These are phyloP conservation scores for Sycophila texana DNA, from an alignment of 2,888 invertebrate species.

Conservation along the genomic window DNA sequence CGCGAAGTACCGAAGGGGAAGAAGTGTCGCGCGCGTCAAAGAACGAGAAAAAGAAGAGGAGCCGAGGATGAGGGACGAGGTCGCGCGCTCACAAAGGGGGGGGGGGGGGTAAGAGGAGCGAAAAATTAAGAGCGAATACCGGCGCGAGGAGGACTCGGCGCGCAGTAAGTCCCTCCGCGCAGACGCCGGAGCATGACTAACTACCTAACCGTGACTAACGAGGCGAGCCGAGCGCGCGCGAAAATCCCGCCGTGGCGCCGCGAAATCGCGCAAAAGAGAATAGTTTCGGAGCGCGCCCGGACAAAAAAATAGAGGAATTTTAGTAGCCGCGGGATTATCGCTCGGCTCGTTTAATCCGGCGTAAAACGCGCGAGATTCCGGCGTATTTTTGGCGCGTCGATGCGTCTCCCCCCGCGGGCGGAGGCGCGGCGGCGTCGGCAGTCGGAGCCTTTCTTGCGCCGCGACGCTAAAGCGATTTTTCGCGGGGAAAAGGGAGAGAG, in stretches of 20 bases:
- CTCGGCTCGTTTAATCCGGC: conserved; percentile 49
- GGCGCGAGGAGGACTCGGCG: not conserved
- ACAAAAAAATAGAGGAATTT: conserved; percentile 14
- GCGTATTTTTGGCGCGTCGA: conserved; percentile 55
- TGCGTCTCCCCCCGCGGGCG: conserved; percentile 54
- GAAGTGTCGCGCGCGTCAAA: not conserved
- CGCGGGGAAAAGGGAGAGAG: not conserved
- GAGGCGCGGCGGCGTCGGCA: not conserved
- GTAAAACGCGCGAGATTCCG: conserved; percentile 21
- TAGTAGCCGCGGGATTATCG: conserved; percentile 24
- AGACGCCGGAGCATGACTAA: conserved; percentile 66
- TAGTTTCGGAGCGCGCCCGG: conserved; percentile 15
- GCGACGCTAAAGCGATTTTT: conserved; percentile 10
- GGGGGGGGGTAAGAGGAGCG: not conserved
- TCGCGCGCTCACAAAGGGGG: not conserved
- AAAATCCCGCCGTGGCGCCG: conserved; percentile 1
- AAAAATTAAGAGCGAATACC: conserved; percentile 13
- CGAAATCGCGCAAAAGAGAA: conserved; percentile 2
- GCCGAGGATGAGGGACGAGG: not conserved
- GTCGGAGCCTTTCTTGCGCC: not conserved
- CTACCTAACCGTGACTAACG: conserved; percentile 73
- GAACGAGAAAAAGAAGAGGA: not conserved
- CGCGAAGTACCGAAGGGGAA: not conserved
- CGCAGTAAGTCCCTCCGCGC: conserved; percentile 59
- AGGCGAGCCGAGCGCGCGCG: conserved; percentile 64